Evolutionary conservation across 1,140 invertebrate genomes (phyloP), one percentile per base, ranked within the genome.

Genomic region (Meteorus sp.): DNA sequence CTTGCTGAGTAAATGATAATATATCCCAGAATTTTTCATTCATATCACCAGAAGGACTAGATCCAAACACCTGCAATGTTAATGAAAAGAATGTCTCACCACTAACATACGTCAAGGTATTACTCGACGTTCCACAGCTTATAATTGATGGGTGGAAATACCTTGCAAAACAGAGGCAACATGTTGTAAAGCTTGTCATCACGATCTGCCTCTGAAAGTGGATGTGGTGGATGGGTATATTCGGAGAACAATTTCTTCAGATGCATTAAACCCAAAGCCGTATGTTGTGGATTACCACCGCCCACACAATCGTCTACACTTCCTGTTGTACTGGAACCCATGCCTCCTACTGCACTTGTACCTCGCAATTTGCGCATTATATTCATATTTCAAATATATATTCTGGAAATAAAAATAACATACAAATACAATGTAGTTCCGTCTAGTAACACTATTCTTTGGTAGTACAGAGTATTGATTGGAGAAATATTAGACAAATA

Each of bases 131-230:
- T 55, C 37, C 20, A 13, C 22, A 41, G 17, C 8, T 11, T 2
- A 53, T 53, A 27, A 39, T 53, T 17, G 19, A 9, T 5, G 4
- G n/a, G n/a, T 51, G 19, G 45, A 70, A 64, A 80, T 84, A 97
- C 95, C 86, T 98, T 98, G 81, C 94, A 97, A 81, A 99, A 99
- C 7, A 99, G 82, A 37, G 97, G 97, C 67, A 99, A 83, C 93
- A 99, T 97, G 78, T 95, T 97, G 78, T 98, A 98, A 0, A 99
- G 83, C 79, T 97, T 96, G 70, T 92, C 91, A 79, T 98, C 94
- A 60, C 90, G 87, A 77, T 97, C 93, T 53, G 85, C 81, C 57
- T 94, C 92, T 27, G 85, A 86, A 1, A 94, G 81, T 6, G 89
- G 84, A 66, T 92, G 89, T 39, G 88, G 81, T 31, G 93, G 91